Conservation (phyloP, 2,888 invertebrate genomes). For the Aporophyla nigra region DNA sequence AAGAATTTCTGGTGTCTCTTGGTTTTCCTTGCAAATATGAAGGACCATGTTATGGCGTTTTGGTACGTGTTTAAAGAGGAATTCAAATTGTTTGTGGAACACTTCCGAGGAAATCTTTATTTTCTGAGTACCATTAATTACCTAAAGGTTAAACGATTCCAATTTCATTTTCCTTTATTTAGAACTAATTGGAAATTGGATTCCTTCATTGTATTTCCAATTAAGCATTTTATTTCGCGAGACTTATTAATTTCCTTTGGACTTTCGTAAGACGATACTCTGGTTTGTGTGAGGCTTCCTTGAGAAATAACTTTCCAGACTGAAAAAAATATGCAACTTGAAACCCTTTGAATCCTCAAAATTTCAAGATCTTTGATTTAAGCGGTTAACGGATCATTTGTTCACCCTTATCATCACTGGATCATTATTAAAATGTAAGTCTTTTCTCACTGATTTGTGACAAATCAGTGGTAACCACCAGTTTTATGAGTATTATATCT, state of each 20-base stretch:
- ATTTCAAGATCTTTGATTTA: conserved; percentile 12
- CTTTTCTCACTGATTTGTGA: too few relatives aligned
- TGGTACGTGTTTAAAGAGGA: background rate
- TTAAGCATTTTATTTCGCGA: conserved; percentile 3
- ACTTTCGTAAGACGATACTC: conserved; percentile 31
- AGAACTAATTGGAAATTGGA: conserved; percentile 14
- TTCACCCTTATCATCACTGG: background rate
- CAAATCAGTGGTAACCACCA: too few relatives aligned
- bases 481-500: too few relatives aligned
- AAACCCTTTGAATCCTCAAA: conserved; percentile 30
- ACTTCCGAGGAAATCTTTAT: background rate
- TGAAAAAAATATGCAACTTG: background rate
- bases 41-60: background rate
- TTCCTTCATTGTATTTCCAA: conserved; percentile 19
- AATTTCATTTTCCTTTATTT: conserved; percentile 15
- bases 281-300: conserved; percentile 3
- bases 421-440: background rate
- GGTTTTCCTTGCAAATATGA: background rate
- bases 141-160: background rate
- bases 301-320: conserved; percentile 8
- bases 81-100: background rate
- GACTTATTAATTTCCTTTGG: conserved; percentile 27
- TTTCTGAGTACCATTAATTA: conserved; percentile 5
- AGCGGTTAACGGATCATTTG: background rate
- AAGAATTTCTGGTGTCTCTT: background rate